phyloP scores from a whole-genome alignment of 2,797 vertebrate species.

The Girardinus metallicus region DNA sequence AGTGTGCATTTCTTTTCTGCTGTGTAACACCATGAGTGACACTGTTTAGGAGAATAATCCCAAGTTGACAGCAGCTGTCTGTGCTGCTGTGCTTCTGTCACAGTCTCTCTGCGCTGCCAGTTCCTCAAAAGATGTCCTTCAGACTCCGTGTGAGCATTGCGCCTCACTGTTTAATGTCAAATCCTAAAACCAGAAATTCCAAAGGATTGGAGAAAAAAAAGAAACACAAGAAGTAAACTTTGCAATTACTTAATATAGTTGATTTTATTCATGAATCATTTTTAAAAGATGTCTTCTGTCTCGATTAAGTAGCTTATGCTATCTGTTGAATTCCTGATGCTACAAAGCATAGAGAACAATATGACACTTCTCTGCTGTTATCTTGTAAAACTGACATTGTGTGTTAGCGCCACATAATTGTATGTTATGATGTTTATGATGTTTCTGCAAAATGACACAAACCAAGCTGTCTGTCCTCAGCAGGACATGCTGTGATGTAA shows the following conservation, averaged over 20 bases:
- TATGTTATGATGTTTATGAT: background rate
- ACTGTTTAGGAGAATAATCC: slow-evolving; percentile 5
- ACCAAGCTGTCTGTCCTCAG: background rate
- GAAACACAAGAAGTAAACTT: background rate
- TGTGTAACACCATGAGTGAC: slow-evolving; percentile 1
- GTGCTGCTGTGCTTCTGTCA: background rate
- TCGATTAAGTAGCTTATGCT: background rate
- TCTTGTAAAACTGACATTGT: background rate
- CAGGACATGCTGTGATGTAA: background rate
- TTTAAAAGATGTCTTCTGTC: background rate
- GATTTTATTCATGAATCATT: background rate
- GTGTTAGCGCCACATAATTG: background rate
- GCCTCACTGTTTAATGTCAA: background rate
- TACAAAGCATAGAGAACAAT: background rate
- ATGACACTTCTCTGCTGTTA: background rate
- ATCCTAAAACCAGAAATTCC: background rate
- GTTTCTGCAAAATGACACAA: background rate
- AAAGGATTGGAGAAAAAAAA: background rate
- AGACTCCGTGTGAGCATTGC: background rate
- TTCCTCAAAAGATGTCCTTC: slow-evolving; percentile 4
- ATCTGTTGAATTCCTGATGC: background rate
- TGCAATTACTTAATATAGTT: background rate
- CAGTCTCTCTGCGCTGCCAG: slow-evolving; percentile 18
- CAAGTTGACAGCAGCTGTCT: slow-evolving; percentile 1
- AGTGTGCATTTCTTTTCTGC: background rate